Base-by-base conservation (phyloP, 2,888 invertebrate species). In the Eupsilia transversa region DNA sequence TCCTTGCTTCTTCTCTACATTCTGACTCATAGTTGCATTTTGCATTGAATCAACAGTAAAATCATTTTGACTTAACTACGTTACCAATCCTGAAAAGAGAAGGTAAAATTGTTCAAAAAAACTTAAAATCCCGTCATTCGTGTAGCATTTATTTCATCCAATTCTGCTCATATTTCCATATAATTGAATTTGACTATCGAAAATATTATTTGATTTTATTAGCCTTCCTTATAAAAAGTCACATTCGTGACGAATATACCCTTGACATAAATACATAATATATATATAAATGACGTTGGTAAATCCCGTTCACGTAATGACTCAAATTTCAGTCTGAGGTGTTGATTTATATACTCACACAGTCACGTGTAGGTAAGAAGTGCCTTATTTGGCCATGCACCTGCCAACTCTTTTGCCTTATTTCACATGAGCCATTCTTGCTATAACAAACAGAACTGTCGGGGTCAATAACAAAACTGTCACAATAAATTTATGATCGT, bases 261-360 rank as follows among this genome's bases (percentile, higher is more conserved):
- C 72, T 76, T 82, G 69, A 83, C 69, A 75, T 70, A 49, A 64
- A 78, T 72, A 33, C 38, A 63, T 60, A 66, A 63, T 54, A 17
- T 9, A 52, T 0, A 33, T 4, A 54, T 49, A 61, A 27, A 57
- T 74, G 38, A 68, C 38, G 43, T 33, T 59, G 23, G 57, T 68
- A 17, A 75, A 75, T 75, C 75, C 57, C 43, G 12, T 63, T 61
- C 76, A 27, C 27, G 27, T 59, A 57, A 52, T 59, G 23, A 57
- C 7, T 68, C 7, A 3, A n/a, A 57, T 79, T 68, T 63, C 33
- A 66, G 56, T 33, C 6, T 52, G 23, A 14, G 2, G 14, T 27
- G 23, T 46, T 77, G 79, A 77, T 41, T 77, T 61, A 63, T 6
- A 20, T 20, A 7, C n/a, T 3, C 5, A 38, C 20, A 43, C 49